Base-by-base conservation (phyloP, 2,113 vertebrate species). In the Malaclemys terrapin region DNA sequence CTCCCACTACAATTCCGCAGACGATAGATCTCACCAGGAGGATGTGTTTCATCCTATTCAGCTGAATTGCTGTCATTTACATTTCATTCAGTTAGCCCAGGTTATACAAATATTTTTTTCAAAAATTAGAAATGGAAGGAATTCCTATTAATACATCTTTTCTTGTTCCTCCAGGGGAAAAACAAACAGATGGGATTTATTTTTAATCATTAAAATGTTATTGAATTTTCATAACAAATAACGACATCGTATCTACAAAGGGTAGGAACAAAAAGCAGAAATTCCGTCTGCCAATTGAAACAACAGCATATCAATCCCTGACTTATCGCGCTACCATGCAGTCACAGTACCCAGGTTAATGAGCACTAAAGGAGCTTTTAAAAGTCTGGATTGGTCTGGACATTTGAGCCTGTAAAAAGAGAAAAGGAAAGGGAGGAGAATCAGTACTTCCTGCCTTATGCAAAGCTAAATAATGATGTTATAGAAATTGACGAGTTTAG, bases 161-260 rank as follows among this genome's bases (percentile, higher is more conserved):
- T n/a, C 8, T 12, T 27, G 5, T 87, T 94, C 82, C 79, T 87
- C 81, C 49, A 47, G 89, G 89, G 90, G 93, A 62, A 80, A 94
- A 92, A 38, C 89, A 91, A 93, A 65, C 96, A 95, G 90, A 95
- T 93, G 89, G 90, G 57, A 91, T 96, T 95, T 92, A 42, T 96
- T 91, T 89, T 89, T 75, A 76, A 89, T 69, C 89, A 59, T 91
- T 85, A 87, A 89, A 94, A 91, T 1, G 1, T 91, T 96, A 93
- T 52, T 3, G 25, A 85, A 75, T 95, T 95, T 95, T 95, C 79
- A 65, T 75, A 92, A 75, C 85, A 95, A 95, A 88, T 85, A 93
- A 85, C 53, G 53, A 5, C 12, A 69, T 87, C 0, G 0, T 79
- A 54, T 94, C 95, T 87, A 88, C 95, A 89, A 45, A 75, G 4